Percentiles rank a stretch among this genome's conserved stretches.
phyloP scores from a whole-genome alignment of 2,113 vertebrate species.

The Sinocyclocheilus anshuiensis region DNA sequence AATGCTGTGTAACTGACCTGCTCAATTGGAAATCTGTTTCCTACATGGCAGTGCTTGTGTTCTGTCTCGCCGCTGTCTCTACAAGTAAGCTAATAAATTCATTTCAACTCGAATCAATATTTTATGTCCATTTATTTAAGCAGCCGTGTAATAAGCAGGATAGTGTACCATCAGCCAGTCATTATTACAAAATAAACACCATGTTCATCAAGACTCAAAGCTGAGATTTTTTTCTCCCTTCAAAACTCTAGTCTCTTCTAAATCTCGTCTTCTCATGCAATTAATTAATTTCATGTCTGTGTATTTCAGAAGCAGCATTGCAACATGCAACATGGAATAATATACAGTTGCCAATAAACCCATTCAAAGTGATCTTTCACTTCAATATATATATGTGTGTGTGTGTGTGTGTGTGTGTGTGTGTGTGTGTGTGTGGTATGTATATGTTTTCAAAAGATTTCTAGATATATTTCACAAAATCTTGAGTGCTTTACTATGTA shows the following conservation, averaged over 20 bases:
- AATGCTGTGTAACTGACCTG: no score
- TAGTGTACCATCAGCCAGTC: not conserved
- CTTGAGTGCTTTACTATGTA: no score
- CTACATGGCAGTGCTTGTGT: not conserved
- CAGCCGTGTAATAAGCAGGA: slow-evolving; percentile 1
- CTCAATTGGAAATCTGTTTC: not conserved
- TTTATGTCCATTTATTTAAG: not conserved
- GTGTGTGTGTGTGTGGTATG: not conserved
- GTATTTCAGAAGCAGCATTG: not conserved
- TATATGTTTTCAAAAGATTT: not conserved
- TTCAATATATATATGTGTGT: not conserved
- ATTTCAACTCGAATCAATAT: not conserved
- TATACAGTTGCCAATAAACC: not conserved
- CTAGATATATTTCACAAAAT: no score
- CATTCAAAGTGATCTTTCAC: no score
- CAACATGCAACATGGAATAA: not conserved
- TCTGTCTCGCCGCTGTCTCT: not conserved
- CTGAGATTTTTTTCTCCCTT: not conserved
- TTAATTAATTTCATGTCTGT: not conserved
- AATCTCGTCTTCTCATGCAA: not conserved
- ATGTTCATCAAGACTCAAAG: not conserved
- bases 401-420: no score
- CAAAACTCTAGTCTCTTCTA: not conserved
- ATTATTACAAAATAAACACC: slow-evolving; percentile 1
- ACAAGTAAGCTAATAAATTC: not conserved